These are phyloP conservation scores for Ichneumoninae sp. DNA, from an alignment of 2,888 invertebrate species.

Conservation along the genomic window DNA sequence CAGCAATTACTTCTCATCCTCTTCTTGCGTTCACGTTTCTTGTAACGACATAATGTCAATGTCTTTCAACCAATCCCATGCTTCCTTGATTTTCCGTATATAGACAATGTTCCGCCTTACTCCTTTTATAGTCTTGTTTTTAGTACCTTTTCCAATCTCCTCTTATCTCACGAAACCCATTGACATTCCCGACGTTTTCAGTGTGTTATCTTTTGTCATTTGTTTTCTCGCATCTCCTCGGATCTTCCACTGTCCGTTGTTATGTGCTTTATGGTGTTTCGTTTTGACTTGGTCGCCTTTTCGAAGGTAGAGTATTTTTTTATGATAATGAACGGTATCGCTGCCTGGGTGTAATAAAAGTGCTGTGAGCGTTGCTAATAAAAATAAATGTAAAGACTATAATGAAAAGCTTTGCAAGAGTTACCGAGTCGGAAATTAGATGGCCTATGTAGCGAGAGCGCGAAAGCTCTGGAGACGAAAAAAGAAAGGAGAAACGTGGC, in stretches of 20 bases:
- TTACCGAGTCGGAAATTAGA: not conserved
- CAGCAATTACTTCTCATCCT: conserved; percentile 24
- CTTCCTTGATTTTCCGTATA: conserved; percentile 29
- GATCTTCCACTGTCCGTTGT: not conserved
- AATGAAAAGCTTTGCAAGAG: not conserved
- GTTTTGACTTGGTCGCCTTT: not conserved
- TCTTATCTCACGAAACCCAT: not conserved
- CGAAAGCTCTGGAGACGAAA: not conserved
- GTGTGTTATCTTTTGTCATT: not conserved
- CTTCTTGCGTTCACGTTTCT: conserved; percentile 57
- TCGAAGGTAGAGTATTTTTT: not conserved
- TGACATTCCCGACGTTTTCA: not conserved
- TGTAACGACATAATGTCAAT: conserved; percentile 48
- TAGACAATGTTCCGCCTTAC: conserved; percentile 53
- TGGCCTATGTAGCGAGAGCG: not conserved
- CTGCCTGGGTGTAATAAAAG: not conserved
- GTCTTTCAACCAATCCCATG: conserved; percentile 26
- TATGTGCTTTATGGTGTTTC: not conserved
- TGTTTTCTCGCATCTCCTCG: not conserved
- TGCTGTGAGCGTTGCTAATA: not conserved
- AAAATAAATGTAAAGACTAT: not conserved
- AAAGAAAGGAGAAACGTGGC: not conserved
- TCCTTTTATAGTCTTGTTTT: not conserved
- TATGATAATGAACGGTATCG: not conserved
- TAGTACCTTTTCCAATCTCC: not conserved